Conservation (phyloP, 2,113 vertebrate genomes). For the Elachura formosa region DNA sequence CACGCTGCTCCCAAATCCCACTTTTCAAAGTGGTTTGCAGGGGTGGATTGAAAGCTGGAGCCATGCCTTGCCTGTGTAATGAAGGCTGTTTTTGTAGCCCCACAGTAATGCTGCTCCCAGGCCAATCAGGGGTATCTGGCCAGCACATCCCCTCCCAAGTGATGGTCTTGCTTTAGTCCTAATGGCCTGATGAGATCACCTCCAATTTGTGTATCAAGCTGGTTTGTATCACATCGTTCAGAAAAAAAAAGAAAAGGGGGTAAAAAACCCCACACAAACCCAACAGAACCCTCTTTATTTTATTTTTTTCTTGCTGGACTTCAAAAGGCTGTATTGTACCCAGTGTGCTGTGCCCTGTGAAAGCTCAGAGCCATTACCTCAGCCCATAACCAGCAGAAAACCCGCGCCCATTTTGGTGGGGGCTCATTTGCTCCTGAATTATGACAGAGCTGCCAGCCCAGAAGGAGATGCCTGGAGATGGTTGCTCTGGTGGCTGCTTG, state of each 20-base stretch:
- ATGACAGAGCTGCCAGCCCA: neutral
- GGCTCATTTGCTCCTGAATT: neutral
- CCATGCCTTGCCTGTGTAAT: constrained; percentile 60
- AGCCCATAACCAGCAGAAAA: neutral
- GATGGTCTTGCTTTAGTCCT: constrained; percentile 27
- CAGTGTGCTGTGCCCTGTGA: neutral
- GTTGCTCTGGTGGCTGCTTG: neutral
- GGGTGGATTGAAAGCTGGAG: constrained; percentile 7
- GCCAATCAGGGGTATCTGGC: constrained; percentile 34
- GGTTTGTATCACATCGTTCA: constrained; percentile 56
- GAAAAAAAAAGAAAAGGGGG: neutral
- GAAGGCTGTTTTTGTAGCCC: constrained; percentile 47
- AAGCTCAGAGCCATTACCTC: constrained; percentile 24
- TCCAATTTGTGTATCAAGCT: constrained; percentile 56
- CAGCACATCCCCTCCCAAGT: constrained; percentile 62
- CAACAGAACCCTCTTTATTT: constrained; percentile 42
- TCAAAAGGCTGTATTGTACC: constrained; percentile 17
- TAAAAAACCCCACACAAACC: neutral
- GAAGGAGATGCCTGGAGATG: neutral
- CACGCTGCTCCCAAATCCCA: neutral
- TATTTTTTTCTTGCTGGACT: constrained; percentile 12
- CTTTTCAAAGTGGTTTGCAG: neutral
- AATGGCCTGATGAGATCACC: constrained; percentile 69
- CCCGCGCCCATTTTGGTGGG: neutral
- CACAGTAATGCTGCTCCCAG: neutral